Evolutionary conservation across 2,797 vertebrate genomes (phyloP).

Genomic region (Novumbra hubbsi): DNA sequence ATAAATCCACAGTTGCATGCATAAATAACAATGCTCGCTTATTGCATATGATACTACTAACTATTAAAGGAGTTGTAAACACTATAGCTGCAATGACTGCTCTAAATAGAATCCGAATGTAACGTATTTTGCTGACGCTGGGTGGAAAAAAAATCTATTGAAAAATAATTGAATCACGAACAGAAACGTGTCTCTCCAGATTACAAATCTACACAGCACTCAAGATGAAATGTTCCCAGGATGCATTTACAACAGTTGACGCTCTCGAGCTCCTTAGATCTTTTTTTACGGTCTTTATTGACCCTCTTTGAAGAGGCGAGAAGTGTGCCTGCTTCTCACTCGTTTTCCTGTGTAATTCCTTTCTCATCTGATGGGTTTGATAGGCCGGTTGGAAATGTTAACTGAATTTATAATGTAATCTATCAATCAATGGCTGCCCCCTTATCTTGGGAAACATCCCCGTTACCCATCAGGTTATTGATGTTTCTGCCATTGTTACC

Average conservation of each 20-base stretch:
- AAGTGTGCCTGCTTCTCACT: not conserved
- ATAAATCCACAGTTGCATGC: not conserved
- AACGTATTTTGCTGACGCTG: not conserved
- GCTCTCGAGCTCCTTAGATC: slow-evolving; percentile 3
- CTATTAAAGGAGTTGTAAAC: not conserved
- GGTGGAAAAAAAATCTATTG: not conserved
- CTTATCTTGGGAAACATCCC: slow-evolving; percentile 71
- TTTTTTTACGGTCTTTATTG: slow-evolving; percentile 22
- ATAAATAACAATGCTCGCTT: not conserved
- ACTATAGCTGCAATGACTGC: not conserved
- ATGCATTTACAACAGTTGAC: slow-evolving; percentile 42
- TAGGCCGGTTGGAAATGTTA: slow-evolving; percentile 38
- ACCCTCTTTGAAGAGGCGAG: slow-evolving; percentile 1
- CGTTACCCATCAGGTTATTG: slow-evolving; percentile 63
- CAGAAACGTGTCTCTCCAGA: no score
- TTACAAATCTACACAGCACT: no score
- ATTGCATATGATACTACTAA: not conserved
- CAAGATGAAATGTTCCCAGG: slow-evolving; percentile 29
- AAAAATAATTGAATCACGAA: no score
- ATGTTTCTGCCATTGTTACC: slow-evolving; percentile 70
- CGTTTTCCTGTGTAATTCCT: not conserved
- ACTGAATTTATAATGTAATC: slow-evolving; percentile 26
- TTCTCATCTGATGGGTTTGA: slow-evolving; percentile 9
- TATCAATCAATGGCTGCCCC: slow-evolving; percentile 49
- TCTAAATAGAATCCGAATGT: not conserved